Conservation (phyloP, 1,140 invertebrate species). For the Drosophila mojavensis region DNA sequence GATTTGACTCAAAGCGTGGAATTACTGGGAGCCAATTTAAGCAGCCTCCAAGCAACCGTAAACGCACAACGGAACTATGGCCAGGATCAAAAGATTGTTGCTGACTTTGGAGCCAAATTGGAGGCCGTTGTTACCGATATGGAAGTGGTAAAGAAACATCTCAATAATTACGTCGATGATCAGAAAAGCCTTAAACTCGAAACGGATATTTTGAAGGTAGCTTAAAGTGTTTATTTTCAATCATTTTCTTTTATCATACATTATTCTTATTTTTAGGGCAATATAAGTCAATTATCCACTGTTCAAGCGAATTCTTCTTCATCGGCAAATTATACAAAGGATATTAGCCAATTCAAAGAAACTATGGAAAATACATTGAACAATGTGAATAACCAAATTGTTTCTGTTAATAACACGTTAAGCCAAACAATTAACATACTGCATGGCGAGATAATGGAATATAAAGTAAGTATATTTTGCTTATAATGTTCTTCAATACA, state of each 20-base stretch:
- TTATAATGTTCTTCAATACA: background rate
- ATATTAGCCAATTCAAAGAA: conserved; percentile 50
- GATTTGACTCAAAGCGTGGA: conserved; percentile 66
- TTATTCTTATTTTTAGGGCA: conserved; percentile 39
- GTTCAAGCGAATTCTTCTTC: conserved; percentile 33
- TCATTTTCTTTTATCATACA: background rate
- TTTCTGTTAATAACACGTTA: conserved; percentile 67
- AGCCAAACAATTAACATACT: conserved; percentile 72
- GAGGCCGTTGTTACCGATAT: conserved; percentile 73
- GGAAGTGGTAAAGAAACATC: conserved; percentile 76
- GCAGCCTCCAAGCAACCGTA: conserved; percentile 49
- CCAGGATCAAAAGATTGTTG: conserved; percentile 77
- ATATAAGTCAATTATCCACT: conserved; percentile 55
- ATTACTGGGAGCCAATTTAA: conserved; percentile 61
- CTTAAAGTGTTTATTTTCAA: background rate
- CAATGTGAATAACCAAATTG: conserved; percentile 52
- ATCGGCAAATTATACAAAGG: conserved; percentile 59
- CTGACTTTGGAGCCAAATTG: conserved; percentile 80
- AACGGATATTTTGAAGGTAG: conserved; percentile 60
- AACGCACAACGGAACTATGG: conserved; percentile 68
- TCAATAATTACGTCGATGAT: conserved; percentile 59
- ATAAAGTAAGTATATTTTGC: conserved; percentile 51
- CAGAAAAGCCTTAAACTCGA: conserved; percentile 64
- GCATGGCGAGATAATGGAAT: conserved; percentile 59
- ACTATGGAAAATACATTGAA: conserved; percentile 51